Evolutionary conservation across 2,797 vertebrate genomes (phyloP).

Genomic region (Astyanax mexicanus): DNA sequence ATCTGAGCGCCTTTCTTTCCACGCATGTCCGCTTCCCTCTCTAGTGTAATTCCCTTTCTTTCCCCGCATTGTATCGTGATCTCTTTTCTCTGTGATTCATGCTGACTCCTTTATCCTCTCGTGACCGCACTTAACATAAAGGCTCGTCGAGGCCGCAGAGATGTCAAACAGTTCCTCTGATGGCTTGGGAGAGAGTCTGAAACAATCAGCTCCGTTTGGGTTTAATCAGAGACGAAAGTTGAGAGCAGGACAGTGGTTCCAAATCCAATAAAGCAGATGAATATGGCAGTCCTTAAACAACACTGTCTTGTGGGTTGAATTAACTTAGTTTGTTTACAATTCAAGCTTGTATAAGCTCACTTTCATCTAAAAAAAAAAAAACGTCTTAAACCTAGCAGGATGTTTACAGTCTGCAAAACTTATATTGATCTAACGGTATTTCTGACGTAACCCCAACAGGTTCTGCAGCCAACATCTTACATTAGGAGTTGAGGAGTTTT

Average conservation of each 20-base stretch:
- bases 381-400: constrained; percentile 36
- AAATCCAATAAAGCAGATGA: constrained; percentile 57
- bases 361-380: constrained; percentile 16
- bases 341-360: constrained; percentile 18
- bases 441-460: no score
- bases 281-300: constrained; percentile 48
- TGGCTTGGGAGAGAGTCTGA: constrained; percentile 41
- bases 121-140: constrained; percentile 50
- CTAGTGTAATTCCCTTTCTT: constrained; percentile 13
- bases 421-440: no score
- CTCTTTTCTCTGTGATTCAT: constrained; percentile 44
- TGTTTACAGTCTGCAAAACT: constrained; percentile 15
- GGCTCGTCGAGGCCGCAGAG: constrained; percentile 38
- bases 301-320: constrained; percentile 31
- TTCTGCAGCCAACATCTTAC: no score
- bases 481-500: no score
- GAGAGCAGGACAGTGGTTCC: constrained; percentile 45
- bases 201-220: constrained; percentile 39
- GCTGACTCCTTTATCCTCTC: constrained; percentile 40
- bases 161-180: constrained; percentile 49
- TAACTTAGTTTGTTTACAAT: constrained; percentile 45
- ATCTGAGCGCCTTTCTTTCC: constrained; percentile 37
- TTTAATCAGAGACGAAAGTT: constrained; percentile 45
- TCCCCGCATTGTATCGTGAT: constrained; percentile 33
- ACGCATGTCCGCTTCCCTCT: constrained; percentile 19